These are phyloP conservation scores for Lindbergichthys nudifrons DNA, from an alignment of 2,797 vertebrate genomes.

Conservation along the genomic window DNA sequence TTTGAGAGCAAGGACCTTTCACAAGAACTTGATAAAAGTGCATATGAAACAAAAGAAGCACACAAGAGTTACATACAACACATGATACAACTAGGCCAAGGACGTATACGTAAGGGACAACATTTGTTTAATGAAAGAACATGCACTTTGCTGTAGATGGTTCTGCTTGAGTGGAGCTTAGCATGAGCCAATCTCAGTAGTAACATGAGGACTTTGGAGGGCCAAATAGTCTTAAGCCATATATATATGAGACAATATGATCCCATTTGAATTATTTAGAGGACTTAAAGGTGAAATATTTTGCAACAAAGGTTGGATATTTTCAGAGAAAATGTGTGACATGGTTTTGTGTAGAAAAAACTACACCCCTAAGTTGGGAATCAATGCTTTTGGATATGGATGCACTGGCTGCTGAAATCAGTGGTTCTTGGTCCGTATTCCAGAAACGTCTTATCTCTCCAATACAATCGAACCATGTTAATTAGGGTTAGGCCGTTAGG, in stretches of 20 bases:
- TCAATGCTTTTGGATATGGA: not conserved
- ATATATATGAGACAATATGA: no score
- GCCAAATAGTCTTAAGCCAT: no score
- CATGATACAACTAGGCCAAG: not conserved
- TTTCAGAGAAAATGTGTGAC: not conserved
- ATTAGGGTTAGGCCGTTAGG: no score
- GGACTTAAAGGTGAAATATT: not conserved
- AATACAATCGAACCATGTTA: no score
- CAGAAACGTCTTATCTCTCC: no score
- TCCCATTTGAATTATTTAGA: no score
- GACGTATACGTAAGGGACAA: not conserved
- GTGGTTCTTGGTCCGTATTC: not conserved
- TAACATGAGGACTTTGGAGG: no score
- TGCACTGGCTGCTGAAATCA: not conserved
- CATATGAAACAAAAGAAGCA: not conserved
- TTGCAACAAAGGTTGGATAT: not conserved
- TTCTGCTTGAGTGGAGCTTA: no score
- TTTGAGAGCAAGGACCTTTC: not conserved
- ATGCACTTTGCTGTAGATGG: not conserved
- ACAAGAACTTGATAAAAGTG: not conserved
- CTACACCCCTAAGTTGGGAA: no score
- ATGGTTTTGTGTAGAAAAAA: not conserved
- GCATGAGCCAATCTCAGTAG: no score
- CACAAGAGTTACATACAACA: not conserved
- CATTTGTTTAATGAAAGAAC: not conserved